phyloP scores from a whole-genome alignment of 2,888 invertebrate species.

The Erebia epiphron region DNA sequence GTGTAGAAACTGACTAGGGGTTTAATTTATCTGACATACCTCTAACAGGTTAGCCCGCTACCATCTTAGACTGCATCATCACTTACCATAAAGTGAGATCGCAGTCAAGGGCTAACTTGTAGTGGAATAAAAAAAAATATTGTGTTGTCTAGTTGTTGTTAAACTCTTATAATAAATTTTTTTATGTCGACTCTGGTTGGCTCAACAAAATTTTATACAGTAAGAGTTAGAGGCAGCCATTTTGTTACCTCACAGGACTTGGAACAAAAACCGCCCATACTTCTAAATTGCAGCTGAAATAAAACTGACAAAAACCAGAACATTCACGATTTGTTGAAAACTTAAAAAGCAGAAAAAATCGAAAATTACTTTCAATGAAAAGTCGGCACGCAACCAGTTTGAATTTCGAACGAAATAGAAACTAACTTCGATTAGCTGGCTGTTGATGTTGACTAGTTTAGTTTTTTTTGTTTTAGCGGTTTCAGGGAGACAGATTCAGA shows the following conservation, averaged over 20 bases:
- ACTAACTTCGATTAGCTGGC: conserved; percentile 9
- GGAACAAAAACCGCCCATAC: background rate
- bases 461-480: background rate
- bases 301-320: conserved; percentile 2
- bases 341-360: background rate
- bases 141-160: no score
- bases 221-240: background rate
- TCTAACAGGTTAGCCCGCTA: no score
- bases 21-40: no score
- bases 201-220: background rate
- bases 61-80: no score
- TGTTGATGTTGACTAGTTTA: conserved; percentile 3
- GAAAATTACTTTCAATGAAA: conserved; percentile 9
- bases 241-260: background rate
- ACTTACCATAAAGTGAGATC: no score
- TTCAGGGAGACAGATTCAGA: no score
- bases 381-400: background rate
- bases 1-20: no score
- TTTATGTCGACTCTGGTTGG: no score
- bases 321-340: background rate
- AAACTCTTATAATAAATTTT: no score
- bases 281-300: background rate
- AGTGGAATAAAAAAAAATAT: no score
- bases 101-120: no score
- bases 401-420: conserved; percentile 19